Conservation (phyloP, 1,140 invertebrate genomes). For the Uloborus diversus region DNA sequence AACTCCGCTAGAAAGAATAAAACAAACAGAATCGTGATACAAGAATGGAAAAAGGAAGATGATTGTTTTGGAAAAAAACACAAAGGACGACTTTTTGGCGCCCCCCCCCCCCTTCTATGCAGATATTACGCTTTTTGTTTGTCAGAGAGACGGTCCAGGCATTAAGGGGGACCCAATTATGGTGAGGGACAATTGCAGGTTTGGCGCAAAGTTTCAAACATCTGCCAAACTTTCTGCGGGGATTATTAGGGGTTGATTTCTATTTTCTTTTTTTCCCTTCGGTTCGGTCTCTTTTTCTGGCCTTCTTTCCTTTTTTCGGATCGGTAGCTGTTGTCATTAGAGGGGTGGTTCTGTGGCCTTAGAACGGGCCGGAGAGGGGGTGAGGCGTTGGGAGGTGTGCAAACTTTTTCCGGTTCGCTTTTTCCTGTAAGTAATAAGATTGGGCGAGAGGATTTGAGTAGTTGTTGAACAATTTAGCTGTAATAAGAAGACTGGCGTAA, state of each 20-base stretch:
- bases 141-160: background rate
- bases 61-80: constrained; percentile 38
- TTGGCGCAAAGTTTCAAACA: constrained; percentile 36
- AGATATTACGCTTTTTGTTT: constrained; percentile 23
- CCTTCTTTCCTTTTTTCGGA: constrained; percentile 4
- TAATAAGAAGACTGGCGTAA: too few relatives aligned
- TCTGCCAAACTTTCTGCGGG: background rate
- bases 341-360: constrained; percentile 24
- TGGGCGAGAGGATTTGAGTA: too few relatives aligned
- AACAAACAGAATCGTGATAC: too few relatives aligned
- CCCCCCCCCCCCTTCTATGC: background rate
- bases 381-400: constrained; percentile 7
- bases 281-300: background rate
- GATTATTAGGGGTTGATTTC: background rate
- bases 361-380: constrained; percentile 13
- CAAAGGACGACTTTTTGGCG: background rate
- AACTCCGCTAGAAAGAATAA: background rate
- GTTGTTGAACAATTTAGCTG: too few relatives aligned
- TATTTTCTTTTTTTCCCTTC: constrained; percentile 7
- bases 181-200: constrained; percentile 43
- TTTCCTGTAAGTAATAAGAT: background rate
- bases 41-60: background rate
- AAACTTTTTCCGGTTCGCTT: constrained; percentile 41
- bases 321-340: constrained; percentile 52
- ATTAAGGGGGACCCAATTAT: constrained; percentile 21